A percentile compares a stretch with the other conserved stretches of the same genome.
Conservation (phyloP, 2,797 vertebrate genomes). For the Enteromius anoplus region DNA sequence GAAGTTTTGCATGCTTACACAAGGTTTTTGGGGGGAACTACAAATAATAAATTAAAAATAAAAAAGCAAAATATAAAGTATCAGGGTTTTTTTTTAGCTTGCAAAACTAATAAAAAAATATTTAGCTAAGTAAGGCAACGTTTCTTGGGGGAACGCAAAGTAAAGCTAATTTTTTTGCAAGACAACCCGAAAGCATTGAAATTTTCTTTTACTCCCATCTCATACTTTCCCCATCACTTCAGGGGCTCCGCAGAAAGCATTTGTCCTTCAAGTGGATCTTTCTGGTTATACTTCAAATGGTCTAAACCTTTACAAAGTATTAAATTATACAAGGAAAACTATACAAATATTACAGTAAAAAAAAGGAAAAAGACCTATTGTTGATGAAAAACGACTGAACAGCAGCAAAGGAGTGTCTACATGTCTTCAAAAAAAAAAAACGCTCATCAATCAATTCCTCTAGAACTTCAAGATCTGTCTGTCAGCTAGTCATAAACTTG, state of each 20-base stretch:
- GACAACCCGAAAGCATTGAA: neutral
- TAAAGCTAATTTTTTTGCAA: neutral
- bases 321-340: constrained; percentile 32
- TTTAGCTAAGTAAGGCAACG: neutral
- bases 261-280: neutral
- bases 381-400: constrained; percentile 14
- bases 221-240: neutral
- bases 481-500: constrained; percentile 4
- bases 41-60: neutral
- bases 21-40: neutral
- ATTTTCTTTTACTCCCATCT: neutral
- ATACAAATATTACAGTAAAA: constrained; percentile 12
- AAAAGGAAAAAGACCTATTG: constrained; percentile 10
- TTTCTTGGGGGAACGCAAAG: neutral
- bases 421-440: constrained; percentile 2
- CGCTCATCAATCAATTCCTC: neutral
- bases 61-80: neutral
- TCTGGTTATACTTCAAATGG: neutral
- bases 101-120: neutral
- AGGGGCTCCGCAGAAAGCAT: neutral
- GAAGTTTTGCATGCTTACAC: neutral
- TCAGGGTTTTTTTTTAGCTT: neutral
- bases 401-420: constrained; percentile 15
- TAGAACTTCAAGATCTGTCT: constrained; percentile 2
- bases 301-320: constrained; percentile 17